A percentile compares a stretch with the other conserved stretches of the same genome.
phyloP scores from a whole-genome alignment of 2,113 vertebrate species.

The Anhinga rufa region DNA sequence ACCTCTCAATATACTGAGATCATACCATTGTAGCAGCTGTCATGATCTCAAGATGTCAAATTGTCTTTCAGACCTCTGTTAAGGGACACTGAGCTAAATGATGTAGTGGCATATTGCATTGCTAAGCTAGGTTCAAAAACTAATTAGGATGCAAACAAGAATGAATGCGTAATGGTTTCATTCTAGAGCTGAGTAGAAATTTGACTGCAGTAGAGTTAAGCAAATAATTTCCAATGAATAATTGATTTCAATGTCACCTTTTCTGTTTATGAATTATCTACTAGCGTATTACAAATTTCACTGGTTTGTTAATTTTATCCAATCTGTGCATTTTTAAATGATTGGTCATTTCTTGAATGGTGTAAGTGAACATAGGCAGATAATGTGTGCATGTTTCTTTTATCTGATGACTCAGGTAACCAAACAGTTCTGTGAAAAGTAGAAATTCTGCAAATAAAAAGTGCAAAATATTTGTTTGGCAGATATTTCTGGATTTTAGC shows the following conservation, averaged over 20 bases:
- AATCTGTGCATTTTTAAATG: not conserved
- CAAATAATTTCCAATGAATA: constrained; percentile 51
- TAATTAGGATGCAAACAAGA: constrained; percentile 40
- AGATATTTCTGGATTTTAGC: not conserved
- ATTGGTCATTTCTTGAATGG: not conserved
- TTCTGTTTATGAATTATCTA: constrained; percentile 8
- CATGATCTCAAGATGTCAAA: not conserved
- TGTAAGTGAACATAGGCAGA: not conserved
- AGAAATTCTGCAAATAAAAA: not conserved
- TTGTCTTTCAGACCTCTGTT: not conserved
- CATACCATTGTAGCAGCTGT: not conserved
- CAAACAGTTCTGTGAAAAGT: not conserved
- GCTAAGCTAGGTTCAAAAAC: constrained; percentile 12
- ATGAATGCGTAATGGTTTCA: not conserved
- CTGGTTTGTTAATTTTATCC: not conserved
- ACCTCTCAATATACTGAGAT: not conserved
- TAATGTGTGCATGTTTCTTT: not conserved
- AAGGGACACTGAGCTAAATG: not conserved
- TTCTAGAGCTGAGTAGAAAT: not conserved
- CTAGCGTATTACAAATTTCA: not conserved
- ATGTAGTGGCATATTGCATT: not conserved
- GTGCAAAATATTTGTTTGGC: not conserved
- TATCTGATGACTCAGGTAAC: not conserved
- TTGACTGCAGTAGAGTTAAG: constrained; percentile 1
- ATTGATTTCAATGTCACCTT: constrained; percentile 54